These are phyloP conservation scores for Ylistrum balloti DNA, from an alignment of 1,140 invertebrate genomes.

Conservation along the genomic window DNA sequence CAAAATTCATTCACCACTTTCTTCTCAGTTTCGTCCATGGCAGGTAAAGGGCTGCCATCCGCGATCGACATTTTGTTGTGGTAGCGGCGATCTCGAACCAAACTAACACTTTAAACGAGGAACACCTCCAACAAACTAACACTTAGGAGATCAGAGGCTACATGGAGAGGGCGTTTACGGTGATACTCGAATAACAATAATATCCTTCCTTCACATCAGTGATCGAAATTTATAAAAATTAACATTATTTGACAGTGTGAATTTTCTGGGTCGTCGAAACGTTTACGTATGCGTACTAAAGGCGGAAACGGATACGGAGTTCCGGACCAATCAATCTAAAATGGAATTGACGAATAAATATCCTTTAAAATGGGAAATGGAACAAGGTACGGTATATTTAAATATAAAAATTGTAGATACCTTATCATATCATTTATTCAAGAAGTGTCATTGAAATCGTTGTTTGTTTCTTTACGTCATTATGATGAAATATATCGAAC, in stretches of 20 bases:
- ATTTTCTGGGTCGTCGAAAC: conserved; percentile 10
- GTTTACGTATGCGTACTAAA: neutral
- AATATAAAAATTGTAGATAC: too few species aligned
- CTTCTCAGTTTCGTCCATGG: conserved; percentile 86
- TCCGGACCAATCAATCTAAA: neutral
- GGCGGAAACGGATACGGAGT: neutral
- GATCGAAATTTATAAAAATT: conserved; percentile 36
- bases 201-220: conserved; percentile 3
- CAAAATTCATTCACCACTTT: conserved; percentile 98
- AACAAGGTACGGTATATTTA: too few species aligned
- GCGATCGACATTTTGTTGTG: conserved; percentile 77
- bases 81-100: conserved; percentile 12
- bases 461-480: too few species aligned
- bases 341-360: neutral
- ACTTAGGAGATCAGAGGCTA: neutral
- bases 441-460: too few species aligned
- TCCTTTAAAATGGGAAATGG: too few species aligned
- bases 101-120: neutral
- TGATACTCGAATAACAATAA: neutral
- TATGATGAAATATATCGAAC: too few species aligned
- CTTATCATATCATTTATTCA: too few species aligned
- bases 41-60: conserved; percentile 49
- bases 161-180: conserved; percentile 6
- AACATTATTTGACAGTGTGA: conserved; percentile 39
- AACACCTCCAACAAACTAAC: conserved; percentile 33